Evolutionary conservation across 2,113 vertebrate species (phyloP).

Genomic region (Myotis yumanensis): DNA sequence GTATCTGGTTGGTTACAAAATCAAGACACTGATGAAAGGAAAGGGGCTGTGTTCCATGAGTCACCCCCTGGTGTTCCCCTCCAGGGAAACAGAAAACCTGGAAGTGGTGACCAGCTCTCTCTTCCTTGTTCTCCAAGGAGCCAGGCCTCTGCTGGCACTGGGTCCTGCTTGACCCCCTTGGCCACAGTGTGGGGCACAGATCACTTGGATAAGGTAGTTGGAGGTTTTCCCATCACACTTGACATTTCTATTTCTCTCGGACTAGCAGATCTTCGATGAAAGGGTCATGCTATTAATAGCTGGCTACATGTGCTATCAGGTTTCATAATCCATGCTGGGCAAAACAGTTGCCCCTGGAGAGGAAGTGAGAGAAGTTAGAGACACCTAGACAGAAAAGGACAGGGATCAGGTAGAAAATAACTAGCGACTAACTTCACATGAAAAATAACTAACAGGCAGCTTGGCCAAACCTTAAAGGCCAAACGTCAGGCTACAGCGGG

Average conservation of each 20-base stretch:
- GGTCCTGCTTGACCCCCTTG: not conserved
- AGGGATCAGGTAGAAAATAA: too few relatives aligned
- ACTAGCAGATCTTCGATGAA: not conserved
- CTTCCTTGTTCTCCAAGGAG: not conserved
- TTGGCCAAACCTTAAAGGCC: too few relatives aligned
- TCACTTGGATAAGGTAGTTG: not conserved
- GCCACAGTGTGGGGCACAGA: not conserved
- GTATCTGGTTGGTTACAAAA: not conserved
- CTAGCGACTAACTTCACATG: too few relatives aligned
- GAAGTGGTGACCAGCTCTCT: not conserved
- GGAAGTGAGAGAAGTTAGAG: not conserved
- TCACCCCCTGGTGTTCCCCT: rapidly evolving
- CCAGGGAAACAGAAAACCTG: not conserved
- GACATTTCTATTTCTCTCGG: not conserved
- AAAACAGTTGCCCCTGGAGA: not conserved
- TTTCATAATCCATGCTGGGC: not conserved
- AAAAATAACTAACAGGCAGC: too few relatives aligned
- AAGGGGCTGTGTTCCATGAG: not conserved
- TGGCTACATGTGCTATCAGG: not conserved
- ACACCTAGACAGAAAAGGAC: too few relatives aligned
- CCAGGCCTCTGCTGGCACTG: rapidly evolving
- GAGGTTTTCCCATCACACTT: not conserved
- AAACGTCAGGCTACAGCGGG: too few relatives aligned
- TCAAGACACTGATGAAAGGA: not conserved
- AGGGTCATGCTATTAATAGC: not conserved